phyloP scores from a whole-genome alignment of 2,797 vertebrate species.

The Cuculus canorus region DNA sequence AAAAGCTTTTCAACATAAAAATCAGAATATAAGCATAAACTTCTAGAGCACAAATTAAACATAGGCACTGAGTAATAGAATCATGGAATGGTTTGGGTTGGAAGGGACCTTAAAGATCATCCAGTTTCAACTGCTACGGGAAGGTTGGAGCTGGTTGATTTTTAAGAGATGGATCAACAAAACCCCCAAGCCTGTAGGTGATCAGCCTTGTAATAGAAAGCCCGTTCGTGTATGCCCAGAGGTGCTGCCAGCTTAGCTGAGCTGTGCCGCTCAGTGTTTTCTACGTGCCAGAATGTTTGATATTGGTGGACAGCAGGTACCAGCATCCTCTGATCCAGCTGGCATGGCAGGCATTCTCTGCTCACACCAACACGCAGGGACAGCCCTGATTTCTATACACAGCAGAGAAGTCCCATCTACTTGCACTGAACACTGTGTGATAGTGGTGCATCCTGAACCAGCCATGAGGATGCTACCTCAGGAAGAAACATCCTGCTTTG shows the following conservation, averaged over 20 bases:
- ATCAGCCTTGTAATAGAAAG: neutral
- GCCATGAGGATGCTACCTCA: neutral
- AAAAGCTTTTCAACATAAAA: neutral
- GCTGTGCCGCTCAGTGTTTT: neutral
- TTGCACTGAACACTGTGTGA: accelerated
- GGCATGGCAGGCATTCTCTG: neutral
- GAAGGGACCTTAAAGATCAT: too few relatives aligned
- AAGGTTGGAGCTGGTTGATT: too few relatives aligned
- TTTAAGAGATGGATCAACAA: neutral
- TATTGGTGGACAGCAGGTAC: neutral
- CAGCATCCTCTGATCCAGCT: neutral
- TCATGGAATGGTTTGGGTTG: too few relatives aligned
- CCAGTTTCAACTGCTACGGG: too few relatives aligned
- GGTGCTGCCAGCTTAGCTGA: neutral
- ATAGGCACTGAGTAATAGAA: too few relatives aligned
- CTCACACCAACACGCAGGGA: neutral
- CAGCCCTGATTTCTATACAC: neutral
- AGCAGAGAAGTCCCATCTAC: neutral
- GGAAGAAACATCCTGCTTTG: neutral
- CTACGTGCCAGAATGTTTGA: neutral
- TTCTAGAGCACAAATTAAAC: neutral
- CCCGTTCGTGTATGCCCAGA: neutral
- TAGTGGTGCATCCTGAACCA: neutral
- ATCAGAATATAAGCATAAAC: neutral
- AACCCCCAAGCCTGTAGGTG: neutral